A percentile compares a stretch with the other conserved stretches of the same genome.
Conservation (phyloP, 2,797 vertebrate genomes). For the Poeciliopsis presidionis region DNA sequence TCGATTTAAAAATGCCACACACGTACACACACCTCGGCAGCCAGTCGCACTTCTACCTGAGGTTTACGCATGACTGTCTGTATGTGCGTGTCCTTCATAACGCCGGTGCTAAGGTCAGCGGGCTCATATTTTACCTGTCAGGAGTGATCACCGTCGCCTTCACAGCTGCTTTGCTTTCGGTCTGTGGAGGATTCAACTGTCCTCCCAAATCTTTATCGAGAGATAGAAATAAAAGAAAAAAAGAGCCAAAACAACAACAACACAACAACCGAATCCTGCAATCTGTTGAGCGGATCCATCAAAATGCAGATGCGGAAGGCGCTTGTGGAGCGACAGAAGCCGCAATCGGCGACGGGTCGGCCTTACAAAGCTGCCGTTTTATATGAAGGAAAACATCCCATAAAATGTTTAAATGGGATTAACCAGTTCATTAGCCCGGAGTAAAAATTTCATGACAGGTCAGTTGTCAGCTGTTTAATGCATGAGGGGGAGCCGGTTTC, state of each 20-base stretch:
- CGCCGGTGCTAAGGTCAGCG: conserved; percentile 61
- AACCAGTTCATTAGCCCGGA: conserved; percentile 66
- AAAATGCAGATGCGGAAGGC: conserved; percentile 33
- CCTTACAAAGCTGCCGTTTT: conserved; percentile 41
- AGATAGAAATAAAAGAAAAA: neutral
- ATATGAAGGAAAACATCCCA: conserved; percentile 39
- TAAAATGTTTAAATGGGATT: conserved; percentile 57
- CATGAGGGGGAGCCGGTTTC: conserved; percentile 16
- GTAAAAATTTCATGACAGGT: conserved; percentile 56
- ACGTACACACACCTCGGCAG: neutral
- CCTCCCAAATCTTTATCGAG: conserved; percentile 47
- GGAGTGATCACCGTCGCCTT: conserved; percentile 60
- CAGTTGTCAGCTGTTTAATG: conserved; percentile 57
- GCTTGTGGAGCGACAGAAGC: conserved; percentile 30
- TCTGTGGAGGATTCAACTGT: conserved; percentile 48
- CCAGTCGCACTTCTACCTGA: neutral
- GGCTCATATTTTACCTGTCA: conserved; percentile 77
- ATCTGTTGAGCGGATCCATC: conserved; percentile 32
- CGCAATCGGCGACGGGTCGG: conserved; percentile 35
- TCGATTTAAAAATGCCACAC: conserved; percentile 6
- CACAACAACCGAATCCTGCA: conserved; percentile 8
- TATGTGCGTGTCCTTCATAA: conserved; percentile 57
- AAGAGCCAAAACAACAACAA: neutral
- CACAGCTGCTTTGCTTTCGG: conserved; percentile 51
- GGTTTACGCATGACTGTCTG: conserved; percentile 16